phyloP scores from a whole-genome alignment of 2,888 invertebrate species.

The Oligia fasciuncula region DNA sequence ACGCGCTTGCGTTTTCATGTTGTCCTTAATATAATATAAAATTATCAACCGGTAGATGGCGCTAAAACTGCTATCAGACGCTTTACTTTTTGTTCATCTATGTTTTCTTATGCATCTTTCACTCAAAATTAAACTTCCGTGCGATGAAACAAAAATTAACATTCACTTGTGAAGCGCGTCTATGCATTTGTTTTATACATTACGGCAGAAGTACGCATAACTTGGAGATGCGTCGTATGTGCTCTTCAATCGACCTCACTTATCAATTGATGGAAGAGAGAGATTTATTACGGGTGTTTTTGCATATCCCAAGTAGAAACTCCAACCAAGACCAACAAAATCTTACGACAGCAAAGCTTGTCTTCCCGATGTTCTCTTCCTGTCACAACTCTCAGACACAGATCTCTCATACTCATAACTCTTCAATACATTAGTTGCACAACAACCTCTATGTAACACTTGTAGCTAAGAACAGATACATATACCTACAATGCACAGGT shows the following conservation, averaged over 20 bases:
- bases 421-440: slow-evolving; percentile 38
- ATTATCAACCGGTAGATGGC: background rate
- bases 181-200: background rate
- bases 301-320: background rate
- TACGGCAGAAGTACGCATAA: background rate
- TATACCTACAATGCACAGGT: background rate
- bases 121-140: background rate
- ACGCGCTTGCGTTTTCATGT: background rate
- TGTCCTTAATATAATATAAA: background rate
- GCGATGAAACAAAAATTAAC: background rate
- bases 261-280: too few species aligned
- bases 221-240: background rate
- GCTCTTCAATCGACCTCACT: background rate
- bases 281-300: background rate
- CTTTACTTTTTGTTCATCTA: background rate
- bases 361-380: slow-evolving; percentile 21
- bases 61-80: background rate
- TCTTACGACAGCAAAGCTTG: slow-evolving; percentile 4
- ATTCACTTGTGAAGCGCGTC: background rate
- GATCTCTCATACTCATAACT: background rate
- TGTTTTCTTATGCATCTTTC: background rate
- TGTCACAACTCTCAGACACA: background rate
- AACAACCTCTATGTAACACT: slow-evolving; percentile 39
- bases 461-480: slow-evolving; percentile 8
- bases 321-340: background rate